Evolutionary conservation across 2,888 invertebrate genomes (phyloP), one percentile per base, ranked within the genome.

Genomic region (Horisme vitalbata): DNA sequence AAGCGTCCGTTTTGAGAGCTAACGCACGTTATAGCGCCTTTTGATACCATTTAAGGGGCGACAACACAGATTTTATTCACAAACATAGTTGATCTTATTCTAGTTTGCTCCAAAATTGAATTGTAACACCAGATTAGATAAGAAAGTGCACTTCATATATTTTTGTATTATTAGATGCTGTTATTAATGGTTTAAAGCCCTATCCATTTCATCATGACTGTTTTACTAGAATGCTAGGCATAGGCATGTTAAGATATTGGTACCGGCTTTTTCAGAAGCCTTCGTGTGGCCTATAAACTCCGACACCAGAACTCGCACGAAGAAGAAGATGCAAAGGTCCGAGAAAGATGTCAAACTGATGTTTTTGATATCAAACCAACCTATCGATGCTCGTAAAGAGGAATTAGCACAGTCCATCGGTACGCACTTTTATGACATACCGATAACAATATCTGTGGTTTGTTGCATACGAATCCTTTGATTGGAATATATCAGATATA

Each of bases 1-100:
- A 83, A 83, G 81, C 74, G 68, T 62, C 68, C 65, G 67, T 75
- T 82, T 79, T 75, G 68, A 75, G 65, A 71, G 68, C 66, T 63
- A 65, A 60, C 61, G 54, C 60, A 54, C 60, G 57, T 57, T 68
- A 59, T 62, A 57, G 54, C 44, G 39, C 39, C 37, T 41, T 48
- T 32, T 35, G 30, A 44, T 44, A 35, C 10, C 14, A 43, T 37
- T 38, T 24, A 43, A 35, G 30, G 15, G n/a, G 12, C 7, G n/a
- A 23, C 9, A 34, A 5, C 13, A 18, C 14, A 11, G 10, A 11
- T 12, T 21, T 20, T 10, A 18, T 30, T 28, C 13, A 4, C 1
- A 11, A 8, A 7, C 8, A n/a, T n/a, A n/a, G 4, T 23, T 1
- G 8, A 8, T 23, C n/a, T 23, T 8, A 1, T 23, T 2, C 18